Evolutionary conservation across 2,888 invertebrate genomes (phyloP), one percentile per base, ranked within the genome.

Genomic region (Lasius fuliginosus): DNA sequence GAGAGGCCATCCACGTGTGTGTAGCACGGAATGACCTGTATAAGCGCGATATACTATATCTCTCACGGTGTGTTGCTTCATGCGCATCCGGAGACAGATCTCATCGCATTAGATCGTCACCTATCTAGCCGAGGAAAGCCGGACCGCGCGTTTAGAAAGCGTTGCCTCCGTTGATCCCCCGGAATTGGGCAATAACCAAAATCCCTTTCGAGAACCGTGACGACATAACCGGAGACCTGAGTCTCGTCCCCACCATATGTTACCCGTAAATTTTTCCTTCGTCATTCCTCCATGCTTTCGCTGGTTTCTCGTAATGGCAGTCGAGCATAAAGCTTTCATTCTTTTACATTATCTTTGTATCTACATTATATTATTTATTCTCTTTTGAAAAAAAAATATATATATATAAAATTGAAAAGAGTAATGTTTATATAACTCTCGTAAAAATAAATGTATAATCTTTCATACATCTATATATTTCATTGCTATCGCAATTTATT

Each of bases 61-160:
- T 86, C 87, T 86, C 81, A 87, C 84, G 89, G 88, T 46, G 18
- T n/a, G 49, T 90, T 91, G 89, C 89, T 87, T 90, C 87, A 88
- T 88, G 88, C 90, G 86, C 85, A 49, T 6, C 49, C 49, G 85
- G 75, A 23, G 23, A 58, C 79, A 88, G 88, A 91, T 92, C 88
- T 86, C 89, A 84, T 90, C 90, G 86, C 82, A 90, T 91, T 91
- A 91, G 67, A 76, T 91, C 91, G 87, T 91, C 86, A 90, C 84
- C 88, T 87, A 82, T 83, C 87, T 49, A n/a, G 6, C 49, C 18
- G 87, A 89, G 30, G 23, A 79, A 91, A 91, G 88, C 87, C 89
- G 90, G 87, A 88, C 85, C 83, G 42, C 83, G 49, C 68, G 82
- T 68, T 33, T 88, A 90, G 89, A 91, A 85, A 85, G 74, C 68